Base-by-base conservation (phyloP, 2,888 invertebrate genomes). In the Dioctria rufipes region DNA sequence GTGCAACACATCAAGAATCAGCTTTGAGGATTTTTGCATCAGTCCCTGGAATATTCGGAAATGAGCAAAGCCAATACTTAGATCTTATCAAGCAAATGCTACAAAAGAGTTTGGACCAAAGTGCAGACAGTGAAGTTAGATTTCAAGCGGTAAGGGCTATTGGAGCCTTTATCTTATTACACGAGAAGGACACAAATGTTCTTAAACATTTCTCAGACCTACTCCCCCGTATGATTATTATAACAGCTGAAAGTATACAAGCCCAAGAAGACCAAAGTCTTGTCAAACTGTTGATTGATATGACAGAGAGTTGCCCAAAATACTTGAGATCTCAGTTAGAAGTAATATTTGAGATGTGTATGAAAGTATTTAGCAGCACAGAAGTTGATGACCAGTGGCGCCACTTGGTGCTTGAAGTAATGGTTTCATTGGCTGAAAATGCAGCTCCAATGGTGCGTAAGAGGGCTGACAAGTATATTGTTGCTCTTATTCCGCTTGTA, bases 401-500 rank as follows among this genome's bases (percentile, higher is more conserved):
- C 40, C 98, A 98, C 87, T 90, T 98, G 81, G 94, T 96, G 0
- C 90, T 99, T 54, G 99, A 99, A 90, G 95, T 96, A 9, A 90
- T 94, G 90, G 94, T 81, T 40, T 93, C 93, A 3, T 83, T 89
- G 83, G 93, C 98, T 65, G 99, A 99, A 91, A 96, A 96, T 46
- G 97, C 98, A 5, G 96, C 99, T 0, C 96, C 98, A 3, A 98
- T 98, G 95, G 95, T 99, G 60, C 93, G 99, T 81, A 99, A 98
- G 89, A 94, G 95, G 83, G 96, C 96, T 11, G 93, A 93, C 46
- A 95, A 95, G 86, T 97, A 96, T 84, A 92, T 99, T 83, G 92
- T 93, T 63, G 91, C 92, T 80, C 90, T 96, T 84, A 94, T 98
- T 69, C 95, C 96, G 0, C 91, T 96, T 82, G 93, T 98, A 84